Evolutionary conservation across 2,888 invertebrate genomes (phyloP).

Genomic region (Andrena hattorfiana): DNA sequence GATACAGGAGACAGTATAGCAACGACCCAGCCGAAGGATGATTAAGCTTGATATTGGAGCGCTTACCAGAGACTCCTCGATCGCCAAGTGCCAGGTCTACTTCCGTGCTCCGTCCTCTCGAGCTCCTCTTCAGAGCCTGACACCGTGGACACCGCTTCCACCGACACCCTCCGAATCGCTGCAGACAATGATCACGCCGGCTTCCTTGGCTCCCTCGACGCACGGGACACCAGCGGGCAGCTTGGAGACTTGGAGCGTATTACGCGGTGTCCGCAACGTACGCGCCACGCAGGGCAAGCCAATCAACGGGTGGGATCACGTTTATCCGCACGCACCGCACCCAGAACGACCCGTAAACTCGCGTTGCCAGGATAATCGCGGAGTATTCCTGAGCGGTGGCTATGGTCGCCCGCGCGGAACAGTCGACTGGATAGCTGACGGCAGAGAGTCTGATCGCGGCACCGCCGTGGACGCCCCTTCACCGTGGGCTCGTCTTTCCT

Average conservation of each 20-base stretch:
- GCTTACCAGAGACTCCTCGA: not conserved
- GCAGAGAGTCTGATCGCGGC: not conserved
- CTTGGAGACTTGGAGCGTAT: too few species aligned
- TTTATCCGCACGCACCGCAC: constrained; percentile 14
- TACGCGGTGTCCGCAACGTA: constrained; percentile 13
- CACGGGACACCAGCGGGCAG: not conserved
- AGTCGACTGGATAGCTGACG: constrained; percentile 1
- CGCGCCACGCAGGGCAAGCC: constrained; percentile 28
- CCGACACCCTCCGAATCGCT: not conserved
- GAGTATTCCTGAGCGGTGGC: not conserved
- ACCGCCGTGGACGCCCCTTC: constrained; percentile 13
- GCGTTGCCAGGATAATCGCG: not conserved
- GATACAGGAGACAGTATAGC: too few species aligned
- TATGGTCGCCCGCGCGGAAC: not conserved
- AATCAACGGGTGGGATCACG: constrained; percentile 7
- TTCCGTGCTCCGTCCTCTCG: too few species aligned
- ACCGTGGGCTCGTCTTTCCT: constrained; percentile 24
- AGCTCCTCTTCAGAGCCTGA: not conserved
- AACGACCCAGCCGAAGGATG: not conserved
- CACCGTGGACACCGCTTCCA: constrained; percentile 3
- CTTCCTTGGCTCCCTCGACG: not conserved
- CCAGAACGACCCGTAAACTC: not conserved
- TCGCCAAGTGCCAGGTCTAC: too few species aligned
- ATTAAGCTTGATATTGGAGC: not conserved
- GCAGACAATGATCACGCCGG: constrained; percentile 1